These are phyloP conservation scores for Drosophila greeni DNA, from an alignment of 2,888 invertebrate species.

Conservation along the genomic window DNA sequence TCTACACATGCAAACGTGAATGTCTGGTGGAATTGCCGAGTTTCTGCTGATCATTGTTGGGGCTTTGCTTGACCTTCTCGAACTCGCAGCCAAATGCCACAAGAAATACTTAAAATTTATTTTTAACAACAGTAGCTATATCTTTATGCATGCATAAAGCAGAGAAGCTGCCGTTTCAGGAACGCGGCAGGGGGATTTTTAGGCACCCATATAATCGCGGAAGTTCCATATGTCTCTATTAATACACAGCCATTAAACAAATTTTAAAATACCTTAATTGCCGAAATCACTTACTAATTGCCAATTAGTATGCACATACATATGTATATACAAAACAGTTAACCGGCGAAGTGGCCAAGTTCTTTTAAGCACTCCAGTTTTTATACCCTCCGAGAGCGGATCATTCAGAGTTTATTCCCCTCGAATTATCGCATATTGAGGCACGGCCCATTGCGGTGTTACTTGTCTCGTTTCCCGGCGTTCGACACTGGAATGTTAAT, in stretches of 20 bases:
- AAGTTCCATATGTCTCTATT: neutral
- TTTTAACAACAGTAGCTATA: neutral
- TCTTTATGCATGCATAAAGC: neutral
- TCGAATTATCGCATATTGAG: neutral
- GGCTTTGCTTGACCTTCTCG: constrained; percentile 37
- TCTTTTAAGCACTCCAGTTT: constrained; percentile 5
- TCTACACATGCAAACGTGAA: constrained; percentile 5
- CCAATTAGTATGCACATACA: constrained; percentile 2
- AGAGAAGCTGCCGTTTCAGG: neutral
- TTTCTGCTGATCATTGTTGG: constrained; percentile 19
- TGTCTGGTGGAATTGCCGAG: neutral
- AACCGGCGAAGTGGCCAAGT: neutral
- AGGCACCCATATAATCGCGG: neutral
- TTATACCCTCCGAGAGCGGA: neutral
- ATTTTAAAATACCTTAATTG: neutral
- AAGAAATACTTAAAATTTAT: constrained; percentile 15
- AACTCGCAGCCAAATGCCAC: constrained; percentile 32
- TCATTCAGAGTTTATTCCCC: constrained; percentile 19
- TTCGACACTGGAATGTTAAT: constrained; percentile 23
- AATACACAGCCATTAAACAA: neutral
- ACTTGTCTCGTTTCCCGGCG: constrained; percentile 1
- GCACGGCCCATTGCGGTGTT: neutral
- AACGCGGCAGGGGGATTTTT: neutral
- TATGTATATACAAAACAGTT: neutral
- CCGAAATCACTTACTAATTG: neutral